phyloP scores from a whole-genome alignment of 2,888 invertebrate genomes.

The Therioaphis trifolii region DNA sequence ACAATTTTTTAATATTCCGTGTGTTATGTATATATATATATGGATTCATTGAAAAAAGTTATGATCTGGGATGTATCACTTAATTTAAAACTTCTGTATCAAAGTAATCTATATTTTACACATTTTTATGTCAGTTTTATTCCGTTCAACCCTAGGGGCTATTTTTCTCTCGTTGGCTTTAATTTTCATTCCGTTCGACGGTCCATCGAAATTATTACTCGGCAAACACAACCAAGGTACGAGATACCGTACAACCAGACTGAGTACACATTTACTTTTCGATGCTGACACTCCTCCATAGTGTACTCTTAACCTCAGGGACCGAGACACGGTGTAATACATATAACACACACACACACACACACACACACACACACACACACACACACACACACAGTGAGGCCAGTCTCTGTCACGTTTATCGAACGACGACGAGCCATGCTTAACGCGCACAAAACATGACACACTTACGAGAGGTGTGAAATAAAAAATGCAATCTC shows the following conservation, averaged over 20 bases:
- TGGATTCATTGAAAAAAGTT: too few relatives aligned
- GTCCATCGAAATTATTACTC: background rate
- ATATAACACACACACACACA: too few relatives aligned
- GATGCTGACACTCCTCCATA: background rate
- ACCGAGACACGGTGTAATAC: too few relatives aligned
- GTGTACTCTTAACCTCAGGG: background rate
- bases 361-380: too few relatives aligned
- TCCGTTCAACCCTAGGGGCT: background rate
- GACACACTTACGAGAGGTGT: background rate
- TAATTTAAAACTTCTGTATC: too few relatives aligned
- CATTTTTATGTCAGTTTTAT: background rate
- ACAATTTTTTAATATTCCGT: too few relatives aligned
- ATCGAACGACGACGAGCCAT: background rate
- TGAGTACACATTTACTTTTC: background rate
- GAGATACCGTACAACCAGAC: background rate
- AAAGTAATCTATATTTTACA: too few relatives aligned
- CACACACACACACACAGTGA: too few relatives aligned
- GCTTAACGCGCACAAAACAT: background rate
- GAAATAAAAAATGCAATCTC: constrained; percentile 30
- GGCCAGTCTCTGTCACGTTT: too few relatives aligned
- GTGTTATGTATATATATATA: too few relatives aligned
- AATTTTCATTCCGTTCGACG: too few relatives aligned
- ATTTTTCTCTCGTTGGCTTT: background rate
- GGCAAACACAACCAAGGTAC: background rate
- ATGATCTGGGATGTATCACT: too few relatives aligned